Evolutionary conservation across 2,888 invertebrate species (phyloP).

Genomic region (Cryptocheilus praepositus): DNA sequence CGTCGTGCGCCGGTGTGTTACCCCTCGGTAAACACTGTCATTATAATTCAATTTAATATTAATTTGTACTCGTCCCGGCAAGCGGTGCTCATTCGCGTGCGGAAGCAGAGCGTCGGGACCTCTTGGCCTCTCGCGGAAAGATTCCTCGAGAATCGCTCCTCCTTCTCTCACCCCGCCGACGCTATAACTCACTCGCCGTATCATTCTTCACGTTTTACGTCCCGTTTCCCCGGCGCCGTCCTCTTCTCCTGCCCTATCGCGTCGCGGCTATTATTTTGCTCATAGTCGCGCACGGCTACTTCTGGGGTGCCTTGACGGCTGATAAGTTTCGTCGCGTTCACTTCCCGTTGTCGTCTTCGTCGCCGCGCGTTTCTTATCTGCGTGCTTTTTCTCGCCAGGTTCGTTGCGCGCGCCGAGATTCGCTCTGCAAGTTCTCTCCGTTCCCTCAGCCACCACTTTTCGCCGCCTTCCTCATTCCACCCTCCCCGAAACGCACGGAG

Average conservation of each 20-base stretch:
- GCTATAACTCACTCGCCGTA: too few species aligned
- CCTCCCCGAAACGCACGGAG: constrained; percentile 5
- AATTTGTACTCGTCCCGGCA: constrained; percentile 58
- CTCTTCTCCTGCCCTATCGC: too few species aligned
- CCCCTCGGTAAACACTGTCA: constrained; percentile 62
- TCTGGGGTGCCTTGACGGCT: too few species aligned
- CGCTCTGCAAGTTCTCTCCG: constrained; percentile 14
- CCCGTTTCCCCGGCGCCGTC: too few species aligned
- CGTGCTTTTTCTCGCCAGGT: neutral
- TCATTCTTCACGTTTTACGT: too few species aligned
- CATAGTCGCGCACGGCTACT: too few species aligned
- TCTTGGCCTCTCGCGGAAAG: too few species aligned
- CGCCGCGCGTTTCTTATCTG: too few species aligned
- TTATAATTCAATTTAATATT: constrained; percentile 67
- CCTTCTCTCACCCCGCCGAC: constrained; percentile 7
- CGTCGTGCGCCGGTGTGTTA: constrained; percentile 29
- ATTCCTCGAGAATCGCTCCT: neutral
- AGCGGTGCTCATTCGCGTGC: constrained; percentile 53
- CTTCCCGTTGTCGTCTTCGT: too few species aligned
- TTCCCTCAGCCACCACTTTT: neutral
- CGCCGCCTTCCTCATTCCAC: neutral
- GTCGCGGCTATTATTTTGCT: too few species aligned
- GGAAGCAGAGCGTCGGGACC: constrained; percentile 10
- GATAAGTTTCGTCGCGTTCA: too few species aligned
- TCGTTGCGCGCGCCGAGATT: constrained; percentile 24